These are phyloP conservation scores for Calliopsis andreniformis DNA, from an alignment of 1,140 invertebrate genomes.

Conservation along the genomic window DNA sequence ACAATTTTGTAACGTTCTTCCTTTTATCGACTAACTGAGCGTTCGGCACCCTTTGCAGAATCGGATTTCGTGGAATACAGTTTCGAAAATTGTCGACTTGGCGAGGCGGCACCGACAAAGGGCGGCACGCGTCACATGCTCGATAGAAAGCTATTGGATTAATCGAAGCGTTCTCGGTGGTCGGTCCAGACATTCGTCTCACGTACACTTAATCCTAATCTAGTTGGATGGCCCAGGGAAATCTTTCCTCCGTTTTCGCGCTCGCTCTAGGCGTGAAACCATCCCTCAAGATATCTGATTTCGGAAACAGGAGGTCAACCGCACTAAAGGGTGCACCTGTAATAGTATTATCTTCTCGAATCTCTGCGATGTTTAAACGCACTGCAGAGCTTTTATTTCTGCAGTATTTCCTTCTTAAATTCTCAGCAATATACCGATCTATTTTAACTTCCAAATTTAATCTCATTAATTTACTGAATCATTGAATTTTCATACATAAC, in stretches of 20 bases:
- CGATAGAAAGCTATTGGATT: conserved; percentile 55
- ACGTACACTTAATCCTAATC: conserved; percentile 63
- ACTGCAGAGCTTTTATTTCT: not conserved
- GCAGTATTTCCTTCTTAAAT: not conserved
- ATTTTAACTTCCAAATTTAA: no score
- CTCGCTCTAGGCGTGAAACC: conserved; percentile 9
- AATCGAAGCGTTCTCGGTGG: conserved; percentile 46
- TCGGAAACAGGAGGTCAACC: not conserved
- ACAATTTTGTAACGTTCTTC: not conserved
- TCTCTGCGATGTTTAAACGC: not conserved
- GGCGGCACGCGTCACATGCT: conserved; percentile 23
- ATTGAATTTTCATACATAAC: no score
- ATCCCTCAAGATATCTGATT: conserved; percentile 29
- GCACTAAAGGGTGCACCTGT: not conserved
- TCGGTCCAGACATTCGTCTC: conserved; percentile 43
- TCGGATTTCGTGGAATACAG: not conserved
- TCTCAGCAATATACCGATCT: not conserved
- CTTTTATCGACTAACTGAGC: not conserved
- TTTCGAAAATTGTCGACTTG: not conserved
- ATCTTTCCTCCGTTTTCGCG: conserved; percentile 20
- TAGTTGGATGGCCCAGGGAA: conserved; percentile 48
- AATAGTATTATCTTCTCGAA: not conserved
- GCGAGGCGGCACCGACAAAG: not conserved
- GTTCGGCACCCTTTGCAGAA: not conserved
- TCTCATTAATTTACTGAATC: no score